Evolutionary conservation across 2,113 vertebrate species (phyloP), one percentile per base, ranked within the genome.

Genomic region (Tricholaema leucomelas): DNA sequence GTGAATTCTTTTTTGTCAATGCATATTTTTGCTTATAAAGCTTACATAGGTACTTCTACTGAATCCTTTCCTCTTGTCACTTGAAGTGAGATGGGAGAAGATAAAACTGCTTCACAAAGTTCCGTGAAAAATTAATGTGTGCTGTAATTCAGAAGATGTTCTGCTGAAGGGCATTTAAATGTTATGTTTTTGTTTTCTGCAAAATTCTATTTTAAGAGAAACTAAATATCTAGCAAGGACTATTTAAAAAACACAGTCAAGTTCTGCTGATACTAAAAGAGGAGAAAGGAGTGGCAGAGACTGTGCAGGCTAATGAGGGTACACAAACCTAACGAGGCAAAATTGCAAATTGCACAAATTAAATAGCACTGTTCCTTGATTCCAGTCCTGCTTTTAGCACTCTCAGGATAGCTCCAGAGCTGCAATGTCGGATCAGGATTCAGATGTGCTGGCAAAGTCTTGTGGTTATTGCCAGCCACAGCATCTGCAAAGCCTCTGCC

Each of bases 41-140:
- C 54, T 83, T 67, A 12, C 14, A 4, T 56, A 13, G 5, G 20
- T 52, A n/a, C 38, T 89, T 75, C 63, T 52, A 31, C n/a, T 74
- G 77, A 76, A 70, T 69, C 17, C 16, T 71, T 77, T 77, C 44
- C 33, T 66, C 56, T 64, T 81, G 24, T 55, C 30, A 33, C 74
- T 54, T 67, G 48, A 80, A 85, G 52, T 35, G 35, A 50, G 42
- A 73, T 75, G 54, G 33, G 48, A 83, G 81, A 63, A 76, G 74
- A 71, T 58, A 83, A 81, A 91, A 69, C 52, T 54, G 54, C 55
- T 78, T 74, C 42, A 14, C 76, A 54, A 44, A 83, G 55, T 78
- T 78, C 54, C 2, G 25, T 93, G 74, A 91, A 95, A 92, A 95
- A 93, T 88, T 92, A 92, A 92, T 69, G 80, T 35, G 42, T 64